Evolutionary conservation across 2,888 invertebrate genomes (phyloP), one percentile per base, ranked within the genome.

Genomic region (Cybosia mesomella): DNA sequence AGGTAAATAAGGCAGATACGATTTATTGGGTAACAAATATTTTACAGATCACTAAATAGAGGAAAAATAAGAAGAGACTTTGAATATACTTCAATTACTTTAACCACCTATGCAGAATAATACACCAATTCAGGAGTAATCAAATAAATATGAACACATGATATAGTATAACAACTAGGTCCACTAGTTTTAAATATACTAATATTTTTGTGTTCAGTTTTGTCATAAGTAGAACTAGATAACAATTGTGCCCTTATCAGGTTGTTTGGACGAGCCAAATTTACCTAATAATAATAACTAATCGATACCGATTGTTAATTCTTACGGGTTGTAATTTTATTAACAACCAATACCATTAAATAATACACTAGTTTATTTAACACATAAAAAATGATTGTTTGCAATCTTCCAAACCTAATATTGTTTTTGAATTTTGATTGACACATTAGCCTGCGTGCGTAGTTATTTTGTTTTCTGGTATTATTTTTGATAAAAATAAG

Each of bases 381-480:
- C 53, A 34, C 32, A 53, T 15, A 53, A 60, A 60, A 28, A 39
- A 32, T 8, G 18, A 49, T 49, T 32, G n/a, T 21, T 49, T 11
- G 10, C n/a, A 28, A 49, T 28, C 28, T 24, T 10, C 7, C 36
- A 36, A 36, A 4, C 21, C 58, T 28, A 22, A 57, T 28, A 61
- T 57, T 43, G 43, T 61, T 66, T 66, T 58, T 55, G 55, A 66
- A 66, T 53, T 61, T 61, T 55, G 22, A 34, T 49, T 64, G 22
- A 76, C 66, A 70, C 64, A 60, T 58, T 64, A 39, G 66, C 21
- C 22, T 43, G 24, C 55, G 39, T 39, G 34, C 18, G 24, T 39
- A 57, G 10, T 28, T 57, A 22, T 62, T 64, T 54, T 62, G 39
- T 67, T 62, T 66, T 59, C 11, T 32, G 24, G 36, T 57, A 54